Conservation (phyloP, 2,113 vertebrate genomes). For the Cygnus atratus region DNA sequence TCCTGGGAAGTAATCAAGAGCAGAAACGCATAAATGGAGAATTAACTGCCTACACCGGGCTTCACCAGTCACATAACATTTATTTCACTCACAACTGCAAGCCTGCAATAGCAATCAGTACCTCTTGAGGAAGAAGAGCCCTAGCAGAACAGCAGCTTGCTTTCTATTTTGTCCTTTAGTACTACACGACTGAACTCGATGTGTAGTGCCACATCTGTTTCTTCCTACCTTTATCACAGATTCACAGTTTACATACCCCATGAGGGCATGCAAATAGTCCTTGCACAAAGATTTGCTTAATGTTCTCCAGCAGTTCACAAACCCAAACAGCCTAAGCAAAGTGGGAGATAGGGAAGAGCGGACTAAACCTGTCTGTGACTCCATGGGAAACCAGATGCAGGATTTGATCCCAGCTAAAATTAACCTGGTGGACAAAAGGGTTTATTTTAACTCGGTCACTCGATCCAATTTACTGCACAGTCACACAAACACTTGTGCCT, state of each 20-base stretch:
- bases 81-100: neutral
- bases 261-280: neutral
- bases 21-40: neutral
- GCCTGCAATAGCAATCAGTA: neutral
- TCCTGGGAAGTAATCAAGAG: neutral
- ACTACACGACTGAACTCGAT: fast-evolving
- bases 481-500: constrained; percentile 51
- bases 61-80: neutral
- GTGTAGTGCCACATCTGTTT: neutral
- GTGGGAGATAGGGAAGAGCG: neutral
- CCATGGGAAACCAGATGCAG: constrained; percentile 13
- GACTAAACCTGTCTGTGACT: neutral
- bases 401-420: constrained; percentile 22
- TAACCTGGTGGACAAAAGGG: constrained; percentile 30
- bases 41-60: neutral
- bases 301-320: neutral
- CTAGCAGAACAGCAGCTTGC: neutral
- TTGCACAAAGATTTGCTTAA: neutral
- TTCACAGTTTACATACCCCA: neutral
- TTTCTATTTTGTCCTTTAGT: neutral
- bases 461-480: constrained; percentile 15
- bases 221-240: neutral
- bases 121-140: neutral
- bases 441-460: constrained; percentile 62
- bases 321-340: neutral